Percentiles rank a stretch among this genome's conserved stretches.
Evolutionary conservation across 2,888 invertebrate genomes (phyloP).

Genomic region (Leptopilina drosophilae): DNA sequence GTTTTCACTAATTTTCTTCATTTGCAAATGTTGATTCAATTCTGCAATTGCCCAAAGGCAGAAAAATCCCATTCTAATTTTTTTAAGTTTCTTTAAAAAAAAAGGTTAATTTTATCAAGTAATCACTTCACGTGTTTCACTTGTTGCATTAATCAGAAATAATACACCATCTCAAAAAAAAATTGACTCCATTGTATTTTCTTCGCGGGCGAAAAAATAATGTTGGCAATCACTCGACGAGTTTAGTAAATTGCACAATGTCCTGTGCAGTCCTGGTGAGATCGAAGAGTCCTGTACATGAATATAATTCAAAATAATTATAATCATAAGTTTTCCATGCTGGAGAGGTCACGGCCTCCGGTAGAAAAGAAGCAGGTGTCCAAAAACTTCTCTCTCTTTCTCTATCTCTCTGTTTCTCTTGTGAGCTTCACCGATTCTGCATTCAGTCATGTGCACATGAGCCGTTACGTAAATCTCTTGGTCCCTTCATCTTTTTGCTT

Average conservation of each 20-base stretch:
- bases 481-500: slow-evolving; percentile 47
- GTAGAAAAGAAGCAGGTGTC: slow-evolving; percentile 68
- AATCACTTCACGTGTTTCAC: too few relatives aligned
- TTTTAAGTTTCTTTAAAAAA: too few relatives aligned
- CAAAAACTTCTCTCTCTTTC: slow-evolving; percentile 55
- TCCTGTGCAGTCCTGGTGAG: neutral
- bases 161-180: neutral
- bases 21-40: too few relatives aligned
- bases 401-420: too few relatives aligned
- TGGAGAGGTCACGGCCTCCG: slow-evolving; percentile 64
- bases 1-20: too few relatives aligned
- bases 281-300: slow-evolving; percentile 2
- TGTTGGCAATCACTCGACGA: neutral
- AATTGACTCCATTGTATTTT: neutral
- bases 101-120: too few relatives aligned
- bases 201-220: neutral
- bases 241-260: neutral
- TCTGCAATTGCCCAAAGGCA: too few relatives aligned
- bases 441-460: slow-evolving; percentile 62
- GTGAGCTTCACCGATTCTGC: slow-evolving; percentile 61
- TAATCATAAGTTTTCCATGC: slow-evolving; percentile 31
- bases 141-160: too few relatives aligned
- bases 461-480: slow-evolving; percentile 66
- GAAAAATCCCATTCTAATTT: too few relatives aligned
- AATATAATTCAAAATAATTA: slow-evolving; percentile 26